Base-by-base conservation (phyloP, 2,888 invertebrate genomes). In the Drosophila neotestacea region DNA sequence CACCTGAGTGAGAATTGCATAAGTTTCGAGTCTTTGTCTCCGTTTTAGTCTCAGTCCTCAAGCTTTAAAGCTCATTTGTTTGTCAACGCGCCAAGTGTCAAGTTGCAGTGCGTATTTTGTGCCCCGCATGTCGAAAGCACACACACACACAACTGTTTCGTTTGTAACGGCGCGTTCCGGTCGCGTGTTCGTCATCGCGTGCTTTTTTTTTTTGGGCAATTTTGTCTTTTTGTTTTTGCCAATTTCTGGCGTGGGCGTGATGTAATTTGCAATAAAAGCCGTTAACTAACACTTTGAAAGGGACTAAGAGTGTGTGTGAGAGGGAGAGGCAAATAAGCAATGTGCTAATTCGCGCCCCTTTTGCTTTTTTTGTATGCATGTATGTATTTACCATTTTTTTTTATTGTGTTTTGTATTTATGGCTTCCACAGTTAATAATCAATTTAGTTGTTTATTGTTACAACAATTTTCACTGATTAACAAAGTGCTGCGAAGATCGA, bases 221-320 rank as follows among this genome's bases (percentile, higher is more conserved):
- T 52, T 50, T 42, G n/a, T 51, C 36, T 27, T 30, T 42, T 62
- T 67, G 9, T 63, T 60, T 58, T 78, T 59, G 61, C 70, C 50
- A 63, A 73, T 82, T 79, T 71, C 44, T 70, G 70, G 68, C 61
- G 89, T 81, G 82, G 84, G 84, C 84, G 88, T 84, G 84, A 84
- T 84, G 88, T 84, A 84, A 85, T 88, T 86, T 86, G 81, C 88
- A 70, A 84, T 83, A 84, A 86, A 88, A 76, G 66, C 80, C 77
- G 79, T 88, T 86, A 84, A 77, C 87, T 81, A 84, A 88, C 87
- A 79, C 70, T 76, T 66, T 46, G 34, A 63, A 42, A 59, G 13
- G 48, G 30, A 41, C 6, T 52, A 13, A 32, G 13, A 10, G 10
- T 30, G 30, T 4, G n/a, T 13, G 30, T 4, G 32, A 39, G 58